Percentiles rank a stretch among this genome's conserved stretches.
Conservation (phyloP, 1,140 invertebrate species). For the Ditylenchus dipsaci region DNA sequence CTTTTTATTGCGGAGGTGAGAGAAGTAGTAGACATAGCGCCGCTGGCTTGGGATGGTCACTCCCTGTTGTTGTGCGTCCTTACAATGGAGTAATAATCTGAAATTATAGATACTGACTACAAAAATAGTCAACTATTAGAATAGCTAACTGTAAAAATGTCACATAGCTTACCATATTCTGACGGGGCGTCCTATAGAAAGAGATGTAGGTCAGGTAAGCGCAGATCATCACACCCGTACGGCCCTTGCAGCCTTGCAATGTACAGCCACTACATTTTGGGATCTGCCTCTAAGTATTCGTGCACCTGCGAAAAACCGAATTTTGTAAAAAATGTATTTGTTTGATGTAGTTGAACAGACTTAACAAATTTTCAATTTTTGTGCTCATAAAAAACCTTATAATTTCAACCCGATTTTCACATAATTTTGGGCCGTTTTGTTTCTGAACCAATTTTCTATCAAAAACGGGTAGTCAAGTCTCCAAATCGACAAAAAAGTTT, state of each 20-base stretch:
- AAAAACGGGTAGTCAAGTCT: no score
- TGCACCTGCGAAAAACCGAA: slow-evolving; percentile 51
- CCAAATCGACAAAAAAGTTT: no score
- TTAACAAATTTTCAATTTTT: no score
- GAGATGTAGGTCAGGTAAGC: slow-evolving; percentile 86
- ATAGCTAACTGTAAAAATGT: slow-evolving; percentile 54
- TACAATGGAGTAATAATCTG: slow-evolving; percentile 57
- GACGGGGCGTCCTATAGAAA: slow-evolving; percentile 72
- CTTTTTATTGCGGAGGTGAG: slow-evolving; percentile 60
- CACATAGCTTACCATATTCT: slow-evolving; percentile 66
- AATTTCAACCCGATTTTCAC: no score
- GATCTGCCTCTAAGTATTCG: slow-evolving; percentile 63
- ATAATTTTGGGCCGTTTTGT: no score
- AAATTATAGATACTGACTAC: no score
- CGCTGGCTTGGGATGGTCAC: slow-evolving; percentile 97
- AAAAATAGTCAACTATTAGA: not conserved
- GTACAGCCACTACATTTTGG: slow-evolving; percentile 66
- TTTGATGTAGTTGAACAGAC: no score
- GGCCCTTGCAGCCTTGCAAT: slow-evolving; percentile 70
- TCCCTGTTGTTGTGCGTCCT: slow-evolving; percentile 63
- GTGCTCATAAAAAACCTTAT: no score
- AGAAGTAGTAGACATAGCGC: slow-evolving; percentile 93
- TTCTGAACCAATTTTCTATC: no score
- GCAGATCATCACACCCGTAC: slow-evolving; percentile 85
- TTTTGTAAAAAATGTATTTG: no score